Evolutionary conservation across 1,140 invertebrate species (phyloP).

Genomic region (Uloborus diversus): DNA sequence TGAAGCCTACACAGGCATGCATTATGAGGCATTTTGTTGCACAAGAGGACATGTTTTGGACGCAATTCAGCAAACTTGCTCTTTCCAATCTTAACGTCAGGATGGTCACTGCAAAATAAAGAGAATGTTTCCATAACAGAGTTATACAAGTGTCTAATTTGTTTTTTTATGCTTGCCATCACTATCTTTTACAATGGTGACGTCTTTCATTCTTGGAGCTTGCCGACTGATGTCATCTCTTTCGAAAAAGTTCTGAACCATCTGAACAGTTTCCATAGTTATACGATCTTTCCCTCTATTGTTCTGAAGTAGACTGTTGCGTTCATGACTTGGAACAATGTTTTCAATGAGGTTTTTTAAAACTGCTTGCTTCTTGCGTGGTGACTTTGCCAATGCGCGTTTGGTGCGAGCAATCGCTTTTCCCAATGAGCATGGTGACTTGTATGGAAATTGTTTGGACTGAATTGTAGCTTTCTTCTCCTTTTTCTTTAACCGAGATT

Average conservation of each 20-base stretch:
- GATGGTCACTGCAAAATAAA: conserved; percentile 20
- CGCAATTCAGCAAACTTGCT: too few species aligned
- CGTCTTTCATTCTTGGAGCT: conserved; percentile 27
- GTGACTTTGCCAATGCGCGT: conserved; percentile 8
- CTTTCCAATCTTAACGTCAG: conserved; percentile 15
- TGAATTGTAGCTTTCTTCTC: neutral
- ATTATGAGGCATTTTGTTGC: too few species aligned
- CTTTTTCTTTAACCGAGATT: conserved; percentile 11
- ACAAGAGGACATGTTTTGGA: too few species aligned
- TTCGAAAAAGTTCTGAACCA: neutral
- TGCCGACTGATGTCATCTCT: conserved; percentile 29
- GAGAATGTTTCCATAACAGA: conserved; percentile 7
- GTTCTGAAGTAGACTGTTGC: neutral
- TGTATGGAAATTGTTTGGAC: conserved; percentile 2
- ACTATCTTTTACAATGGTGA: neutral
- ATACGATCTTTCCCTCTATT: neutral
- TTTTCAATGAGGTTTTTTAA: neutral
- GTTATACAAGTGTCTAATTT: conserved; percentile 12
- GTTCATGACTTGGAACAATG: conserved; percentile 4
- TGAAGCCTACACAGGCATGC: conserved; percentile 10
- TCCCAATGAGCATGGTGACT: neutral
- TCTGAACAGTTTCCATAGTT: neutral
- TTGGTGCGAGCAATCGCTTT: conserved; percentile 11
- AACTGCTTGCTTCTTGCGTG: conserved; percentile 6
- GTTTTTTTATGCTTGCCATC: conserved; percentile 2